Conservation (phyloP, 2,113 vertebrate genomes). For the Hippolais icterina region DNA sequence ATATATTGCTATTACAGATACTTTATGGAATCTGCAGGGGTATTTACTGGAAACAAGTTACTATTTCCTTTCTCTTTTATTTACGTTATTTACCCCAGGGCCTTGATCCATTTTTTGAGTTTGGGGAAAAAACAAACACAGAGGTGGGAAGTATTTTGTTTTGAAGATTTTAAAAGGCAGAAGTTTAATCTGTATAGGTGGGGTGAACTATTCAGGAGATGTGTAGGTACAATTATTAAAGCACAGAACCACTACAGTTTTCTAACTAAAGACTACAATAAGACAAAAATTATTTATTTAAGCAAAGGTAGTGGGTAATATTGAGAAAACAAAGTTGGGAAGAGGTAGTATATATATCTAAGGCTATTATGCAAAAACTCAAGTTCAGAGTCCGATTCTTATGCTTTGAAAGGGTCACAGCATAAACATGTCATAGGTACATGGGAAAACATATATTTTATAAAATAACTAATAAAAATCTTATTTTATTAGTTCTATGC, state of each 20-base stretch:
- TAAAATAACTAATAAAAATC: not conserved
- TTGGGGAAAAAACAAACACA: not conserved
- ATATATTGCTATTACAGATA: fast-evolving
- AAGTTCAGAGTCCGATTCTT: not conserved
- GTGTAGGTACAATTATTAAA: not conserved
- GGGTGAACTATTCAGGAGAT: not conserved
- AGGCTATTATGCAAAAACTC: not conserved
- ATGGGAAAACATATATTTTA: not conserved
- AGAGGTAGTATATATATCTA: not conserved
- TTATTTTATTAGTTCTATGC: not conserved
- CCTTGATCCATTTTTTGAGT: not conserved
- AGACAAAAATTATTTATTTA: not conserved
- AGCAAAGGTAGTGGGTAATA: not conserved
- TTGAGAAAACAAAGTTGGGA: not conserved
- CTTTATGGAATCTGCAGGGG: not conserved
- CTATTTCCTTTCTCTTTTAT: not conserved
- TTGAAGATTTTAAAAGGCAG: not conserved
- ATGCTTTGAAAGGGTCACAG: not conserved
- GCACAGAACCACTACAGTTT: not conserved
- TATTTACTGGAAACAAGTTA: not conserved
- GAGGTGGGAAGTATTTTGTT: not conserved
- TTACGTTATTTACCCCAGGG: not conserved
- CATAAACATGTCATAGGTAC: not conserved
- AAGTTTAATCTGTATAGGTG: not conserved
- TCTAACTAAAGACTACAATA: not conserved